Evolutionary conservation across 2,113 vertebrate genomes (phyloP).

Genomic region (Larimichthys crocea): DNA sequence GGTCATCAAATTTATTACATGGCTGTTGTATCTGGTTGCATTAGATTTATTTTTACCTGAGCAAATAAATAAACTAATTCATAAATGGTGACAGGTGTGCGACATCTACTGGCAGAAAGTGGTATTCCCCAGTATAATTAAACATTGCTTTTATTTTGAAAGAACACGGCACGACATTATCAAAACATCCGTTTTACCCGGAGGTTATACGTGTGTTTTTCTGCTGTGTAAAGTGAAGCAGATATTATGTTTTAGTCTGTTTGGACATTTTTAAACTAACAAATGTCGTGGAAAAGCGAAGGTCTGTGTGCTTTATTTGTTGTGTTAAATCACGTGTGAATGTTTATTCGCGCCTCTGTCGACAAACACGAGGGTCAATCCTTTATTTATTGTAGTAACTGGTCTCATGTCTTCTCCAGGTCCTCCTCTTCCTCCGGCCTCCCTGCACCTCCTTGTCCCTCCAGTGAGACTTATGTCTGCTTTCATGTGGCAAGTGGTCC

Average conservation of each 20-base stretch:
- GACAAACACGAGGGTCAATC: background rate
- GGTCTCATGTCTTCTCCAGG: constrained; percentile 24
- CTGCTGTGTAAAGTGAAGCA: background rate
- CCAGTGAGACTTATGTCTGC: constrained; percentile 79
- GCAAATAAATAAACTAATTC: background rate
- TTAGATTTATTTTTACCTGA: background rate
- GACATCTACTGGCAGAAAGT: background rate
- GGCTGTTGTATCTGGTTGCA: background rate
- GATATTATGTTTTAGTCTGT: background rate
- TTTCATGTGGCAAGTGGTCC: constrained; percentile 75
- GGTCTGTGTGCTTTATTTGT: constrained; percentile 20
- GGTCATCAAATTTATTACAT: no score
- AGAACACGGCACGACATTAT: background rate
- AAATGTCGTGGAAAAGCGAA: constrained; percentile 57
- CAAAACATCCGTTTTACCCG: constrained; percentile 58
- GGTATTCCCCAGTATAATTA: background rate
- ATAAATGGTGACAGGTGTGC: background rate
- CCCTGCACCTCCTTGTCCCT: constrained; percentile 68
- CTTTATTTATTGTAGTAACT: background rate
- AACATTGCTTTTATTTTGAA: constrained; percentile 60
- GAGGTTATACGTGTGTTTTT: background rate
- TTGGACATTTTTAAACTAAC: background rate
- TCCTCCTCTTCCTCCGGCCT: constrained; percentile 53
- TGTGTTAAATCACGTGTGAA: background rate
- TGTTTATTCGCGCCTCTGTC: background rate